Conservation (phyloP, 2,797 vertebrate species). For the Sebastes flavidus region DNA sequence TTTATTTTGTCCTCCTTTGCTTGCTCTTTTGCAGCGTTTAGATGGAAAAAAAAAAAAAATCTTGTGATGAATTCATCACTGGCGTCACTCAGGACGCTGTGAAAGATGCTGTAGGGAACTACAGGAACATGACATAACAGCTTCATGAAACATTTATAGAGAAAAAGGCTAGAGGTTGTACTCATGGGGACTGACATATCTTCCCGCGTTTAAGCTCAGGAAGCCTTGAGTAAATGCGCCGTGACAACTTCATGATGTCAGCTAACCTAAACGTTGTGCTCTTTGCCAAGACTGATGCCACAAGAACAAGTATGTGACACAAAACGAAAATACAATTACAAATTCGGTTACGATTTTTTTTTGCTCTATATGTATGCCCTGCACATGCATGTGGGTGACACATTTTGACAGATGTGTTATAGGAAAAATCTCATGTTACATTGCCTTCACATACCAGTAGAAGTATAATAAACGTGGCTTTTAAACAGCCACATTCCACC, state of each 20-base stretch:
- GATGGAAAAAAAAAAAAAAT: background rate
- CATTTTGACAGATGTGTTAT: background rate
- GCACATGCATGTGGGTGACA: background rate
- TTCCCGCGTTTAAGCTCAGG: slow-evolving; percentile 27
- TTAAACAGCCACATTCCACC: background rate
- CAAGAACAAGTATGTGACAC: background rate
- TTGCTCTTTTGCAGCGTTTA: slow-evolving; percentile 29
- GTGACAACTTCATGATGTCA: slow-evolving; percentile 59
- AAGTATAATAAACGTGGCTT: background rate
- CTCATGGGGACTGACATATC: slow-evolving; percentile 59
- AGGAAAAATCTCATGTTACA: background rate
- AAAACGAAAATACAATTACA: background rate
- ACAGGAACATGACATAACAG: slow-evolving; percentile 66
- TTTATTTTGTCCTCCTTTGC: background rate
- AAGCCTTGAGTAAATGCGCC: slow-evolving; percentile 48
- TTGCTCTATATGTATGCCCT: background rate
- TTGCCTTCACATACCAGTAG: background rate
- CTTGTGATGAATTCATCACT: slow-evolving; percentile 56
- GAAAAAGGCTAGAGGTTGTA: slow-evolving; percentile 50
- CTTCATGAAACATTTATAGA: slow-evolving; percentile 71
- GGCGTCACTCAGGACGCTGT: slow-evolving; percentile 40
- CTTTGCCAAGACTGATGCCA: background rate
- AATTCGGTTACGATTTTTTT: background rate
- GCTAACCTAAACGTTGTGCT: slow-evolving; percentile 42
- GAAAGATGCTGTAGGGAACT: slow-evolving; percentile 45